phyloP scores from a whole-genome alignment of 2,113 vertebrate genomes.

The Cricetomys ansorgei region DNA sequence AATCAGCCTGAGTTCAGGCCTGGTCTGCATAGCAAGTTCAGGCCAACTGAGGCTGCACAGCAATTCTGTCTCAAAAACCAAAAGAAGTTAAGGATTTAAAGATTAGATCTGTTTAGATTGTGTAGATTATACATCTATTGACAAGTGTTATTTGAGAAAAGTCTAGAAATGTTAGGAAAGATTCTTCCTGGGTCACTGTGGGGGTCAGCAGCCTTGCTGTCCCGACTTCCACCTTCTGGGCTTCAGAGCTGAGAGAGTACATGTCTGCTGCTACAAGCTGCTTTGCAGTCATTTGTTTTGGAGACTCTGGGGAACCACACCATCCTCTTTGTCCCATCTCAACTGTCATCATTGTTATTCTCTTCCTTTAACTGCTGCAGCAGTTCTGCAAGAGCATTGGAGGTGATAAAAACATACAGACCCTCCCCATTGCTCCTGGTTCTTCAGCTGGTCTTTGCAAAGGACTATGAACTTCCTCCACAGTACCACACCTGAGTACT shows the following conservation, averaged over 20 bases:
- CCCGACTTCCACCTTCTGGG: slow-evolving; percentile 36
- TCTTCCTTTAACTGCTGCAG: not conserved
- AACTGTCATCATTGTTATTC: not conserved
- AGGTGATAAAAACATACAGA: slow-evolving; percentile 22
- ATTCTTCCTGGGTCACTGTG: not conserved
- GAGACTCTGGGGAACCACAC: not conserved
- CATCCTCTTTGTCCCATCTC: not conserved
- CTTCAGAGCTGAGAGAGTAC: slow-evolving; percentile 2
- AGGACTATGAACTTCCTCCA: slow-evolving; percentile 22
- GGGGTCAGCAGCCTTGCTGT: not conserved
- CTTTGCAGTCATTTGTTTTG: slow-evolving; percentile 14
- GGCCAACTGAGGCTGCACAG: not conserved
- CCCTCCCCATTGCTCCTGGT: not conserved
- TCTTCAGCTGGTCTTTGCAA: slow-evolving; percentile 54
- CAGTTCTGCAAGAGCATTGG: slow-evolving; percentile 12
- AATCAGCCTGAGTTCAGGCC: not conserved
- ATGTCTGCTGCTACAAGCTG: slow-evolving; percentile 28
- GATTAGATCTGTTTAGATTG: slow-evolving; percentile 1
- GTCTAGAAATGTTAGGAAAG: not conserved
- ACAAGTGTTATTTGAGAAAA: not conserved
- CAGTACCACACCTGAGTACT: not conserved
- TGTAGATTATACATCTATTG: not conserved
- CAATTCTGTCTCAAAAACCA: not conserved
- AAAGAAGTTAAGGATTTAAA: not conserved
- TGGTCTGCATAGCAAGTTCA: not conserved